These are phyloP conservation scores for Grantiella picta DNA, from an alignment of 2,113 vertebrate genomes.

Conservation along the genomic window DNA sequence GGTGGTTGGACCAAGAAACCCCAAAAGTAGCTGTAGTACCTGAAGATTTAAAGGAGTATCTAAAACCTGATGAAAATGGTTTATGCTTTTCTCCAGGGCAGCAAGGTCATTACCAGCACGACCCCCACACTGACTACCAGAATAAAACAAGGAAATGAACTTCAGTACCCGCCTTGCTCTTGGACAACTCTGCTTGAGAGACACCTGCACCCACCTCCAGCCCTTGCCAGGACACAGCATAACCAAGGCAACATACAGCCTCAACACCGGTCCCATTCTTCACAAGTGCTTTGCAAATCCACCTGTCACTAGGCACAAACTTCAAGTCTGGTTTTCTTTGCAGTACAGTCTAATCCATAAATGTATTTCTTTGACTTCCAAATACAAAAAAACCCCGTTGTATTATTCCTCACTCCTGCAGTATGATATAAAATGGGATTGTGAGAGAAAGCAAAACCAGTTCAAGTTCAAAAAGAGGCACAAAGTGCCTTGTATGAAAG, in stretches of 20 bases:
- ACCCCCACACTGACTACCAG: not conserved
- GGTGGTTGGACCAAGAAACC: not conserved
- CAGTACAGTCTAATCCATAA: not conserved
- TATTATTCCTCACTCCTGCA: not conserved
- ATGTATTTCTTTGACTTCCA: not conserved
- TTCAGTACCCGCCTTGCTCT: fast-evolving
- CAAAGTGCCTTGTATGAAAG: not conserved
- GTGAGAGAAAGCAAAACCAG: not conserved
- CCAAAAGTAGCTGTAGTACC: not conserved
- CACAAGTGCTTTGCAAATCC: not conserved
- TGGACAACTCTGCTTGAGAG: not conserved
- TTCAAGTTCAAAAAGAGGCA: not conserved
- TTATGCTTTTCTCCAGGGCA: not conserved
- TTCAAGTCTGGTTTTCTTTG: not conserved
- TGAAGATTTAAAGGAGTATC: not conserved
- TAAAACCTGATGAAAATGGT: not conserved
- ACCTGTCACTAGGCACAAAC: not conserved
- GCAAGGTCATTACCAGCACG: not conserved
- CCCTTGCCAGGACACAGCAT: fast-evolving
- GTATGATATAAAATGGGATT: not conserved
- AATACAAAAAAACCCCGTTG: not conserved
- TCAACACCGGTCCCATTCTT: not conserved
- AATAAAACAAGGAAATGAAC: not conserved
- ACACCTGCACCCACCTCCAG: not conserved
- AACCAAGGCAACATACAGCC: not conserved